A percentile compares a stretch with the other conserved stretches of the same genome.
Conservation (phyloP, 2,113 vertebrate species). For the Archilochus colubris region DNA sequence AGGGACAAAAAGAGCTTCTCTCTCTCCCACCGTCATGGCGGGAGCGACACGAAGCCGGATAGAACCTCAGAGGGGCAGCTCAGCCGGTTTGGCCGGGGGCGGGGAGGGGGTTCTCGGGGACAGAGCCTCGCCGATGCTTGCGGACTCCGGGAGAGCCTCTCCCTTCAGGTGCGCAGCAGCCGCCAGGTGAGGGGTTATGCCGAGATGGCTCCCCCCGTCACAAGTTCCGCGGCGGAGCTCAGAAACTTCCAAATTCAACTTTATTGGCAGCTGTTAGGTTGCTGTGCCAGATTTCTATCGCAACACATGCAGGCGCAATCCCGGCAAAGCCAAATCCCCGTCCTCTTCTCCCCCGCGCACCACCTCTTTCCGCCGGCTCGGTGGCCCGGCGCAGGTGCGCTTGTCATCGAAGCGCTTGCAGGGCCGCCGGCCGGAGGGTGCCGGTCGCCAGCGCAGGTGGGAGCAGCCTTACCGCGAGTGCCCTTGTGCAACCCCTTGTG, state of each 20-base stretch:
- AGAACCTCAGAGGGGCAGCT: not conserved
- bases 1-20: not conserved
- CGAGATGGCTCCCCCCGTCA: not conserved
- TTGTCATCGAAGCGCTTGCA: not conserved
- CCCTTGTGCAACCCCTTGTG: not conserved
- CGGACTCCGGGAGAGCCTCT: not conserved
- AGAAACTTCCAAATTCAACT: slow-evolving; percentile 9
- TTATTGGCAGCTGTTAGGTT: not conserved
- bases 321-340: not conserved
- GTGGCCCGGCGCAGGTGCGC: slow-evolving; percentile 27
- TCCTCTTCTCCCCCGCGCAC: not conserved
- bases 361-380: not conserved
- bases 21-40: not conserved
- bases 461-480: not conserved
- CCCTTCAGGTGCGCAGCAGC: not conserved
- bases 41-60: not conserved
- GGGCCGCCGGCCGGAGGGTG: not conserved
- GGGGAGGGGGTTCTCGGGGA: not conserved
- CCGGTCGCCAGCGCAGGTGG: not conserved
- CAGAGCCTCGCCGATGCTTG: not conserved
- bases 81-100: not conserved
- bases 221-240: not conserved
- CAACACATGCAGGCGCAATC: not conserved
- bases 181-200: not conserved
- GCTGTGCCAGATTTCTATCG: not conserved